These are phyloP conservation scores for Megaleporinus macrocephalus DNA, from an alignment of 2,113 vertebrate species.

Conservation along the genomic window DNA sequence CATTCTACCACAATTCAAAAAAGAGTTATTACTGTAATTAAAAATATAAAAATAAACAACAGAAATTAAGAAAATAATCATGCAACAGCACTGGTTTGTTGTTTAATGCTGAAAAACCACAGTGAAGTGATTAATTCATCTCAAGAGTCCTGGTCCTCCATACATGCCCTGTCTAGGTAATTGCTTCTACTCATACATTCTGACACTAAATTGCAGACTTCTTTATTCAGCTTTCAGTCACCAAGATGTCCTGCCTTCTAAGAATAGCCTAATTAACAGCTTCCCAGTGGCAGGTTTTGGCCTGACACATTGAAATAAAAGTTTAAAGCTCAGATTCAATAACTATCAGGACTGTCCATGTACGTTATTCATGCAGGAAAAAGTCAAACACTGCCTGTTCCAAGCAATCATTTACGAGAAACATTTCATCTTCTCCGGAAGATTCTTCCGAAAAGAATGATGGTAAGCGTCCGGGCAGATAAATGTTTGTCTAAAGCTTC, in stretches of 20 bases:
- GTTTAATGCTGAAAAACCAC: neutral
- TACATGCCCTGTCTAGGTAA: neutral
- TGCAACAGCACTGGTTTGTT: neutral
- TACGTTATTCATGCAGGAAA: neutral
- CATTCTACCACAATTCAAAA: too few species aligned
- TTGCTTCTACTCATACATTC: neutral
- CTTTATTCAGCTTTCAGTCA: constrained; percentile 20
- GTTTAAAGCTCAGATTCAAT: neutral
- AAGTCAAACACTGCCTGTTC: neutral
- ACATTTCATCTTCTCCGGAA: neutral
- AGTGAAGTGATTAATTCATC: neutral
- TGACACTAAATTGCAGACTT: constrained; percentile 19
- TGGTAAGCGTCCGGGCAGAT: neutral
- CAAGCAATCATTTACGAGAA: neutral
- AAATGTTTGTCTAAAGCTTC: neutral
- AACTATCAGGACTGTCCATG: neutral
- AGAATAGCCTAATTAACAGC: constrained; percentile 10
- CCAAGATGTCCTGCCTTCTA: neutral
- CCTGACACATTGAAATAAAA: neutral
- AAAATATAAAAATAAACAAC: too few species aligned
- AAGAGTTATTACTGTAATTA: too few species aligned
- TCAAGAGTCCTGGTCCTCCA: neutral
- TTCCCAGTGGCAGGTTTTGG: neutral
- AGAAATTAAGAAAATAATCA: too few species aligned
- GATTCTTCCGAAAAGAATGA: neutral